Base-by-base conservation (phyloP, 2,113 vertebrate species). In the Catharus bicknelli region DNA sequence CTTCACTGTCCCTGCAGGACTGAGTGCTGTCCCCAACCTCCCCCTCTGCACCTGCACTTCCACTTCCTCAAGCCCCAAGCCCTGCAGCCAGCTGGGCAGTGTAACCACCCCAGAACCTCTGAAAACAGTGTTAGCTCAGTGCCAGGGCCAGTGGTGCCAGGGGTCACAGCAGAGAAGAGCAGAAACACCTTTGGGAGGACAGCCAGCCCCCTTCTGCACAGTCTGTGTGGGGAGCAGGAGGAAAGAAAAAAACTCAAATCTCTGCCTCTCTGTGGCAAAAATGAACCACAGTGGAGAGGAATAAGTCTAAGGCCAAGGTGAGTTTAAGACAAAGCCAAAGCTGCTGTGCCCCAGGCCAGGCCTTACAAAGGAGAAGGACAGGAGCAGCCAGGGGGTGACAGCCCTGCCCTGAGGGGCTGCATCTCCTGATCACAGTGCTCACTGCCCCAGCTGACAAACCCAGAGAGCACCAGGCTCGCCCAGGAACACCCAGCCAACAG, bases 41-140 rank as follows among this genome's bases (percentile, higher is more conserved):
- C 48, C 36, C 21, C 73, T 32, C 59, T 54, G 36, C 84, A 34
- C 69, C 8, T 14, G 16, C 75, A 43, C 27, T 4, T 2, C 14
- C 25, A 36, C 13, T 8, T n/a, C 40, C 26, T n/a, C 27, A 8
- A 50, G 36, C 30, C 45, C 4, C 73, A 62, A 54, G 78, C 20
- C n/a, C 80, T 91, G 82, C 83, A 91, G 62, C 42, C 86, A 66
- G 88, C 73, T 74, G 80, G 86, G 40, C 38, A 81, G 19, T n/a
- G 63, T 10, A 34, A 29, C 14, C 72, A 70, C 1, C 48, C 54
- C 63, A 47, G 14, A 45, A 17, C 1, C 64, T 42, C 68, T 53
- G 54, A 3, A 5, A 26, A 14, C 42, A 69, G 64, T 0, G 32
- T 48, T 13, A 84, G 34, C 22, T 45, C 23, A 25, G 53, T 74